Conservation (phyloP, 1,140 invertebrate genomes). For the Heliconius hewitsoni region DNA sequence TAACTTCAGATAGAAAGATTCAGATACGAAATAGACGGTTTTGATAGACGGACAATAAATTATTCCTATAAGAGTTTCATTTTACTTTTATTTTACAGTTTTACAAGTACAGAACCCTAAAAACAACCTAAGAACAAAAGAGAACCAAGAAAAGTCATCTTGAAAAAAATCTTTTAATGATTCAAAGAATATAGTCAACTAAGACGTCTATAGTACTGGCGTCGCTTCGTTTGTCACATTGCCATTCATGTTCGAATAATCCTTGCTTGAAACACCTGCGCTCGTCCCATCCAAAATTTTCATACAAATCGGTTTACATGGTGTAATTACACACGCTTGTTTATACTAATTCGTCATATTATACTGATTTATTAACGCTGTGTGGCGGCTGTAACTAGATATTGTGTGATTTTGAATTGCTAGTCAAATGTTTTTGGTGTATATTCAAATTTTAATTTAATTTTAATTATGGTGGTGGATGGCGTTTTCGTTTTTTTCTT, state of each 20-base stretch:
- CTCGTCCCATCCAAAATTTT: slow-evolving; percentile 31
- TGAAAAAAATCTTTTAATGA: slow-evolving; percentile 4
- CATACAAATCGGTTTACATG: slow-evolving; percentile 29
- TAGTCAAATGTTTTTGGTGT: slow-evolving; percentile 2
- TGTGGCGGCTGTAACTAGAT: slow-evolving; percentile 12
- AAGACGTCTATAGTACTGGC: slow-evolving; percentile 37
- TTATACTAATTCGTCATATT: slow-evolving; percentile 8
- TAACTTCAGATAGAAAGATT: too few relatives aligned
- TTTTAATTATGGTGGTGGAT: not conserved
- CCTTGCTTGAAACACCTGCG: slow-evolving; percentile 40
- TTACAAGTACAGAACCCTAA: too few relatives aligned
- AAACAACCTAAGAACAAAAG: too few relatives aligned
- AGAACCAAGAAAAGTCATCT: not conserved
- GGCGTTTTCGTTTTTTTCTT: not conserved
- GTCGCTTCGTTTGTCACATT: slow-evolving; percentile 40
- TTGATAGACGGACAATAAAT: too few relatives aligned
- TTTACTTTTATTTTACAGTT: too few relatives aligned
- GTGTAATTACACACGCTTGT: slow-evolving; percentile 13
- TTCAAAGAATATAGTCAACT: slow-evolving; percentile 23
- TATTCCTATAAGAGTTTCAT: too few relatives aligned
- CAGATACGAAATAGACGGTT: too few relatives aligned
- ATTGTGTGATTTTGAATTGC: not conserved
- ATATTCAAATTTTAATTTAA: not conserved
- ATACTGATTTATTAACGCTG: not conserved
- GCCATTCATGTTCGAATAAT: slow-evolving; percentile 28